phyloP scores from a whole-genome alignment of 2,797 vertebrate genomes.

The Tadarida brasiliensis region DNA sequence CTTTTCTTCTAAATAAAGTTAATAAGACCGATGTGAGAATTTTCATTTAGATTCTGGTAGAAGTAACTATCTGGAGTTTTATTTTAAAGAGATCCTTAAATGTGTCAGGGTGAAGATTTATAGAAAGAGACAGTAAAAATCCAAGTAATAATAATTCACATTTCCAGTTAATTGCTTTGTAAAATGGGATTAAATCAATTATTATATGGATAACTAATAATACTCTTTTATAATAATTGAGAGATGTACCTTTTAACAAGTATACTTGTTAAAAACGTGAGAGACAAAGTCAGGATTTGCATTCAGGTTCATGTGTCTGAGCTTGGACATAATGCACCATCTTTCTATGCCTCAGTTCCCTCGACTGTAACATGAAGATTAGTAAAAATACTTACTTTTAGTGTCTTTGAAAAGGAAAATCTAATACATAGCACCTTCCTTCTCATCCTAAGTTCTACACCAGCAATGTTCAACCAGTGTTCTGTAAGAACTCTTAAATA shows the following conservation, averaged over 20 bases:
- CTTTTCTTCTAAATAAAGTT: conserved; percentile 59
- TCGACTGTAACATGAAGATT: neutral
- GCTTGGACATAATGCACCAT: neutral
- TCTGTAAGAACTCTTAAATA: neutral
- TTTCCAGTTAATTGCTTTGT: neutral
- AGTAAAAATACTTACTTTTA: neutral
- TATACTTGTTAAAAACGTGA: conserved; percentile 7
- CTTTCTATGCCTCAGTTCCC: neutral
- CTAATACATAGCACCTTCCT: neutral
- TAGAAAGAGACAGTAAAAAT: conserved; percentile 37
- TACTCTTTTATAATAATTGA: neutral
- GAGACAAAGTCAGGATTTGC: neutral
- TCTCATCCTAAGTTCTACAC: neutral
- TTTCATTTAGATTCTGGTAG: conserved; percentile 53
- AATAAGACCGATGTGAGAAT: conserved; percentile 38
- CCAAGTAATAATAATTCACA: neutral
- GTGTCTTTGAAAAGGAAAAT: neutral
- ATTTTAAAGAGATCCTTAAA: conserved; percentile 28
- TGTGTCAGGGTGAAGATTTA: neutral
- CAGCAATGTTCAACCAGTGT: neutral
- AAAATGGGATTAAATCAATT: conserved; percentile 39
- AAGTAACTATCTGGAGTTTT: conserved; percentile 17
- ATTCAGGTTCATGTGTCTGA: neutral
- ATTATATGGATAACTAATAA: neutral
- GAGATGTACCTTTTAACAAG: neutral